These are phyloP conservation scores for Hydriomena furcata DNA, from an alignment of 2,888 invertebrate genomes.

Conservation along the genomic window DNA sequence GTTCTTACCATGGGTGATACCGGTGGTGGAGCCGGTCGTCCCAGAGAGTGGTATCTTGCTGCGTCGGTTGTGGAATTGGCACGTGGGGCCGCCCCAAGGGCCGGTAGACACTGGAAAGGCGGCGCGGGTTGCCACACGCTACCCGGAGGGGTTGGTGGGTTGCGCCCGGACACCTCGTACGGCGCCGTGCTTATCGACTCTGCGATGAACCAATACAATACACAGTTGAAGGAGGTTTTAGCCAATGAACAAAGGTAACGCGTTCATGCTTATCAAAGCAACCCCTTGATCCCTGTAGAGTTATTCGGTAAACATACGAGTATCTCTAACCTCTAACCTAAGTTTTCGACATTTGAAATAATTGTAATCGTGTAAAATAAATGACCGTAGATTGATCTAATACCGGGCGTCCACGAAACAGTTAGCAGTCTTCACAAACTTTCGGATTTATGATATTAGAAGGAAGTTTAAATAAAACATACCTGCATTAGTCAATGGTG, in stretches of 20 bases:
- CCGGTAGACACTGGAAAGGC: slow-evolving; percentile 69
- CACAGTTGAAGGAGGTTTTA: no score
- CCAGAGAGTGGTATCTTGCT: slow-evolving; percentile 68
- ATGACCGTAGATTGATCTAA: no score
- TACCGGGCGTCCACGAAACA: no score
- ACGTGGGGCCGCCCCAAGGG: slow-evolving; percentile 67
- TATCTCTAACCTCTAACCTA: no score
- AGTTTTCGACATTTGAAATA: no score
- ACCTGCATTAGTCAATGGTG: slow-evolving; percentile 86
- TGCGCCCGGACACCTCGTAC: slow-evolving; percentile 50
- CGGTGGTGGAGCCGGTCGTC: slow-evolving; percentile 56
- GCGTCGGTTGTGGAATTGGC: slow-evolving; percentile 69
- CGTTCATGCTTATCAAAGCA: no score
- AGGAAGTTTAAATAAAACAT: slow-evolving; percentile 5
- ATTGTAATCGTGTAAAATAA: no score
- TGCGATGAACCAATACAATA: slow-evolving; percentile 23
- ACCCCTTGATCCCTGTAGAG: no score
- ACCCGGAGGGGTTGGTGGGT: slow-evolving; percentile 68
- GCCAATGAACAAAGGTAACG: background rate
- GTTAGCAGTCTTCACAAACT: no score
- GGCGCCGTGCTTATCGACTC: slow-evolving; percentile 55
- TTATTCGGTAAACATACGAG: no score
- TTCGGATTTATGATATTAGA: no score
- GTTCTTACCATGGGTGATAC: slow-evolving; percentile 48
- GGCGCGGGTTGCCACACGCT: slow-evolving; percentile 77